These are phyloP conservation scores for Scartelaos histophorus DNA, from an alignment of 2,113 vertebrate species.

Conservation along the genomic window DNA sequence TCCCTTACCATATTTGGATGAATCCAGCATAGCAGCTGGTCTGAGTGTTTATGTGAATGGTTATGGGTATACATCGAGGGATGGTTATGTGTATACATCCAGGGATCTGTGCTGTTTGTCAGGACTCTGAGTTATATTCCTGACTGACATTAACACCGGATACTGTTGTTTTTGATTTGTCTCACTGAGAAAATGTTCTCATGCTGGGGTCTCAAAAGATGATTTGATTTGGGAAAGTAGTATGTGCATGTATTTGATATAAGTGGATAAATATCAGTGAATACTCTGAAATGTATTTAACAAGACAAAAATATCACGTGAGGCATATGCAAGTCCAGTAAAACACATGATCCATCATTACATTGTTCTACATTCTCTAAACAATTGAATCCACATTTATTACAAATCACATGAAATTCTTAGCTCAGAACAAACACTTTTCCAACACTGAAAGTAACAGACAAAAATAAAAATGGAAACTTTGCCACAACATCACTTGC, in stretches of 20 bases:
- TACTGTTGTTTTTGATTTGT: neutral
- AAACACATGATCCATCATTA: neutral
- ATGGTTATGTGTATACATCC: conserved; percentile 22
- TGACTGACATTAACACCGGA: neutral
- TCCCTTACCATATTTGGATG: conserved; percentile 64
- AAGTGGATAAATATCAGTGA: neutral
- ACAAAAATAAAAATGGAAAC: neutral
- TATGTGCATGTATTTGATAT: neutral
- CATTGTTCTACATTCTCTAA: too few relatives aligned
- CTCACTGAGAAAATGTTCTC: neutral
- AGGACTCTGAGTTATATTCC: neutral
- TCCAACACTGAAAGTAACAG: neutral
- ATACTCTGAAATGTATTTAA: neutral
- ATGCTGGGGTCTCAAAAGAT: neutral
- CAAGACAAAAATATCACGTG: neutral
- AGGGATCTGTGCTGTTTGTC: conserved; percentile 18
- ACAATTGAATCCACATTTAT: neutral
- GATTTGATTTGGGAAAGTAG: neutral
- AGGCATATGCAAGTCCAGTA: neutral
- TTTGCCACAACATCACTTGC: conserved; percentile 1
- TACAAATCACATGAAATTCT: neutral
- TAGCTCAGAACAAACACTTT: neutral
- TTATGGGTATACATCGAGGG: too few relatives aligned
- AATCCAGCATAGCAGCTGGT: conserved; percentile 62
- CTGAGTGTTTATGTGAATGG: conserved; percentile 59